These are phyloP conservation scores for Odocoileus hemionus DNA, from an alignment of 2,113 vertebrate genomes.

Conservation along the genomic window DNA sequence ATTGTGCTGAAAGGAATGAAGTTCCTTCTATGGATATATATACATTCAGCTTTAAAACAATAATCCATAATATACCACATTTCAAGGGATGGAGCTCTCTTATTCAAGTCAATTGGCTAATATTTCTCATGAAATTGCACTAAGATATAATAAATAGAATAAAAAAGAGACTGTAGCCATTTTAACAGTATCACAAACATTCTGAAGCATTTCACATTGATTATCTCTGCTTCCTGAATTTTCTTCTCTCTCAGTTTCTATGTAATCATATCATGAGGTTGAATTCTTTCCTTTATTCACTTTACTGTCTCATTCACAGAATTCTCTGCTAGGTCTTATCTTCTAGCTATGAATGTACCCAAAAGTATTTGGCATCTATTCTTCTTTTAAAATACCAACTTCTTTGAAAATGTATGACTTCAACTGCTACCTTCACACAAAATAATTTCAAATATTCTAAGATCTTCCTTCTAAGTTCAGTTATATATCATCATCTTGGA, in stretches of 20 bases:
- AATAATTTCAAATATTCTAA: constrained; percentile 10
- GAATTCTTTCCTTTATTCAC: not conserved
- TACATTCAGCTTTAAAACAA: not conserved
- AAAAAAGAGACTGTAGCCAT: not conserved
- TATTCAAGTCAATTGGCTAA: not conserved
- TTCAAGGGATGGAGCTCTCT: not conserved
- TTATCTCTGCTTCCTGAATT: not conserved
- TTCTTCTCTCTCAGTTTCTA: not conserved
- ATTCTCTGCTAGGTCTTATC: not conserved
- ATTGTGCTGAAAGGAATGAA: not conserved
- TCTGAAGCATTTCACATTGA: not conserved
- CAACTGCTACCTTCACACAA: not conserved
- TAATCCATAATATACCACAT: not conserved
- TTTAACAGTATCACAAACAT: not conserved
- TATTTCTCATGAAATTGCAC: not conserved
- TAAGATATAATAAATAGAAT: not conserved
- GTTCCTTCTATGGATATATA: not conserved
- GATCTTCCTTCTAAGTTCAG: not conserved
- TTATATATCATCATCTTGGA: not conserved
- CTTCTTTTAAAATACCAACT: not conserved
- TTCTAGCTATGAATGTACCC: not conserved
- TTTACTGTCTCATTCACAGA: not conserved
- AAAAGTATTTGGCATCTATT: not conserved
- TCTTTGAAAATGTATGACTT: not conserved
- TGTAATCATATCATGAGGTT: not conserved